Percentiles rank a stretch among this genome's conserved stretches.
phyloP scores from a whole-genome alignment of 2,888 invertebrate species.

The Drosophila neonasuta region DNA sequence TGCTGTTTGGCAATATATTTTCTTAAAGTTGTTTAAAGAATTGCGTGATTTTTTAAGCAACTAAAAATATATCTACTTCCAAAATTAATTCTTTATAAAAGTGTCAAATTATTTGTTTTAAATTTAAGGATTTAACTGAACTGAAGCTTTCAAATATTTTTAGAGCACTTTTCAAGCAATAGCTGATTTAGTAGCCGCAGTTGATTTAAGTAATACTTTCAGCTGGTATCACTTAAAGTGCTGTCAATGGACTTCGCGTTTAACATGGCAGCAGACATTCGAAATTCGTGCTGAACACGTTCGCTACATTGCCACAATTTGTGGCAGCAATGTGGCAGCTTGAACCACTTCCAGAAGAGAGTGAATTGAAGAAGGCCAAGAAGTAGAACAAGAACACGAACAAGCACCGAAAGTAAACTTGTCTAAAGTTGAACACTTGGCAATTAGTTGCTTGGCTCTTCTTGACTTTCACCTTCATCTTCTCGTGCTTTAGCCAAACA shows the following conservation, averaged over 20 bases:
- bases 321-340: constrained; percentile 5
- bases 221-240: neutral
- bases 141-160: neutral
- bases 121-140: too few species aligned
- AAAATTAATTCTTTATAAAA: too few species aligned
- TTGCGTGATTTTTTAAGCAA: too few species aligned
- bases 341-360: constrained; percentile 3
- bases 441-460: constrained; percentile 46
- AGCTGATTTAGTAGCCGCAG: neutral
- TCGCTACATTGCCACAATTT: constrained; percentile 10
- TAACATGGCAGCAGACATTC: constrained; percentile 5
- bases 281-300: constrained; percentile 27
- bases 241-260: constrained; percentile 4
- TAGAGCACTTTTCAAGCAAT: neutral
- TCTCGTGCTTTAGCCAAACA: constrained; percentile 16
- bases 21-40: too few species aligned
- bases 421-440: constrained; percentile 38
- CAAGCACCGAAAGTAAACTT: constrained; percentile 32
- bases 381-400: constrained; percentile 1
- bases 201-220: neutral
- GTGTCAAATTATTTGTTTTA: too few species aligned
- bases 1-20: neutral
- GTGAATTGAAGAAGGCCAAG: constrained; percentile 3
- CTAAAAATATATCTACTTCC: too few species aligned
- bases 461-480: constrained; percentile 19